Evolutionary conservation across 1,140 invertebrate genomes (phyloP).

Genomic region (Leptinotarsa texana): DNA sequence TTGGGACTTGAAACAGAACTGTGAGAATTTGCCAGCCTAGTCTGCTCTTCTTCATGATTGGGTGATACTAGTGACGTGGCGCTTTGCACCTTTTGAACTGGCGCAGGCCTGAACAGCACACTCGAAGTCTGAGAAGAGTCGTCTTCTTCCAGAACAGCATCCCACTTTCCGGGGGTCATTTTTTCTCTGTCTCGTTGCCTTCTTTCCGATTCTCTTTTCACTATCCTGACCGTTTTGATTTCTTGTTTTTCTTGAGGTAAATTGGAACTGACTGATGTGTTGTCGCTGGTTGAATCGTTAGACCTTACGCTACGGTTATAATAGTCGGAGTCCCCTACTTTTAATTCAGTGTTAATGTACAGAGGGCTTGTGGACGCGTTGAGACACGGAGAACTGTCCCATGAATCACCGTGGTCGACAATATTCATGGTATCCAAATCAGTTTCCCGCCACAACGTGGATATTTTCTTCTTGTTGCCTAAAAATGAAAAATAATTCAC

Average conservation of each 20-base stretch:
- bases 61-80: constrained; percentile 34
- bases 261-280: constrained; percentile 41
- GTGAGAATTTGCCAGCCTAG: constrained; percentile 34
- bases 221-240: constrained; percentile 90
- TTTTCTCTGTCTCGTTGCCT: constrained; percentile 74
- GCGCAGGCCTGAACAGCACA: constrained; percentile 42
- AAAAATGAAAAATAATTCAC: not conserved
- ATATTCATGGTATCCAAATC: constrained; percentile 81
- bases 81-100: constrained; percentile 43
- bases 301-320: constrained; percentile 42
- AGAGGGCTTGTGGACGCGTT: constrained; percentile 43
- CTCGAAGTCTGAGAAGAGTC: constrained; percentile 46
- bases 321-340: constrained; percentile 39
- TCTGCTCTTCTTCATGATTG: constrained; percentile 29
- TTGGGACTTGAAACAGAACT: constrained; percentile 43
- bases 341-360: constrained; percentile 48
- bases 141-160: constrained; percentile 49
- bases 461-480: constrained; percentile 51
- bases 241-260: constrained; percentile 76
- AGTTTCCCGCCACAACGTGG: constrained; percentile 81
- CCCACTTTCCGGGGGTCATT: constrained; percentile 50
- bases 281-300: constrained; percentile 49
- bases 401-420: constrained; percentile 61
- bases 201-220: constrained; percentile 87
- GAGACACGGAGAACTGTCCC: constrained; percentile 37